A percentile compares a stretch with the other conserved stretches of the same genome.
Evolutionary conservation across 2,888 invertebrate genomes (phyloP).

Genomic region (Hyposoter dolosus): DNA sequence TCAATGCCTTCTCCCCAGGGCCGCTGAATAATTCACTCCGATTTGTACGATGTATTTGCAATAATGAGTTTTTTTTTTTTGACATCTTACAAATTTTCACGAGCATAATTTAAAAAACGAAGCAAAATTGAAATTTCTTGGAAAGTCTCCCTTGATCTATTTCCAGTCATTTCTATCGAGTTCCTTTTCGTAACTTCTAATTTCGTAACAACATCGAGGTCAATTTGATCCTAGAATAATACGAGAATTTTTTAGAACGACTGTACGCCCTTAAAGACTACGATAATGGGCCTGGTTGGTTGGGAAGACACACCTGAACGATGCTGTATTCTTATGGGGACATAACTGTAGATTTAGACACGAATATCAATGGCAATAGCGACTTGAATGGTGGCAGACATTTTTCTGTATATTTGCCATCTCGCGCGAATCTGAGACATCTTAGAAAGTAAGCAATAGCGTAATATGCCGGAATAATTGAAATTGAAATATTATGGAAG

Average conservation of each 20-base stretch:
- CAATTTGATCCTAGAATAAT: not conserved
- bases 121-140: not conserved
- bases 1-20: constrained; percentile 41
- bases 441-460: constrained; percentile 52
- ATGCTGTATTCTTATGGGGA: constrained; percentile 13
- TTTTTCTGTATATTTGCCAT: constrained; percentile 3
- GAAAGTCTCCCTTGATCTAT: no score
- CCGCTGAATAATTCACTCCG: constrained; percentile 18
- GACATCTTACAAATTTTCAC: not conserved
- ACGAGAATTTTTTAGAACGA: not conserved
- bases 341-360: constrained; percentile 3
- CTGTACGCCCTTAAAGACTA: constrained; percentile 48
- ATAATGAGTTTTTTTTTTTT: not conserved
- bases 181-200: no score
- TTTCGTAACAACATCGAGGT: not conserved
- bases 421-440: constrained; percentile 3
- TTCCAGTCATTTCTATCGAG: no score
- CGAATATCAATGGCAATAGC: constrained; percentile 1
- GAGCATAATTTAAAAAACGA: not conserved
- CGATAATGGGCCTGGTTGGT: constrained; percentile 70
- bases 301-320: constrained; percentile 68
- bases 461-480: constrained; percentile 58
- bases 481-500: constrained; percentile 63
- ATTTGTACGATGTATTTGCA: not conserved
- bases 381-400: not conserved